phyloP scores from a whole-genome alignment of 2,888 invertebrate species.

The Sesamia inferens region DNA sequence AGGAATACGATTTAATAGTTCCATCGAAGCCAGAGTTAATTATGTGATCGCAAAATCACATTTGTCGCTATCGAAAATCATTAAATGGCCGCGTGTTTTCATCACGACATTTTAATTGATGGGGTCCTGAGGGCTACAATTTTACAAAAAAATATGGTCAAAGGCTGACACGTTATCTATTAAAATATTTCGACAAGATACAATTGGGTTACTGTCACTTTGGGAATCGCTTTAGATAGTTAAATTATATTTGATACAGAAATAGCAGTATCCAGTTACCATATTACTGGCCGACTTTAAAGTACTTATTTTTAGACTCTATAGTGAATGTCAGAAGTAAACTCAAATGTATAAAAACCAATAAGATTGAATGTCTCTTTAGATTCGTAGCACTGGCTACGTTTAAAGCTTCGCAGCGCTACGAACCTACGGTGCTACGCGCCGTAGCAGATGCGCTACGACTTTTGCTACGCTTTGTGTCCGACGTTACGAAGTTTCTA shows the following conservation, averaged over 20 bases:
- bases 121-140: background rate
- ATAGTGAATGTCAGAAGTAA: background rate
- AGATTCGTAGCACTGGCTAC: conserved; percentile 33
- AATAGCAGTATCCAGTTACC: background rate
- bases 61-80: conserved; percentile 52
- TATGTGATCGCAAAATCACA: conserved; percentile 56
- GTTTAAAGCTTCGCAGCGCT: conserved; percentile 6
- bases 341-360: background rate
- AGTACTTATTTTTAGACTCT: background rate
- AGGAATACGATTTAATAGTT: conserved; percentile 4
- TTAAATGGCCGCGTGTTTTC: conserved; percentile 44
- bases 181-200: background rate
- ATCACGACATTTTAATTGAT: conserved; percentile 32
- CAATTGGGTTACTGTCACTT: background rate
- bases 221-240: background rate
- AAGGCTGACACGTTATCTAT: background rate
- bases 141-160: conserved; percentile 7
- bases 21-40: conserved; percentile 44
- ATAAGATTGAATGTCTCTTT: background rate
- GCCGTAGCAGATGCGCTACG: conserved; percentile 25
- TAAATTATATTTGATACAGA: background rate
- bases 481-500: background rate
- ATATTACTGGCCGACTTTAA: background rate
- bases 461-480: background rate
- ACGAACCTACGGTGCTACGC: conserved; percentile 42